Evolutionary conservation across 2,888 invertebrate species (phyloP), one percentile per base, ranked within the genome.

Genomic region (Lithodes maja): DNA sequence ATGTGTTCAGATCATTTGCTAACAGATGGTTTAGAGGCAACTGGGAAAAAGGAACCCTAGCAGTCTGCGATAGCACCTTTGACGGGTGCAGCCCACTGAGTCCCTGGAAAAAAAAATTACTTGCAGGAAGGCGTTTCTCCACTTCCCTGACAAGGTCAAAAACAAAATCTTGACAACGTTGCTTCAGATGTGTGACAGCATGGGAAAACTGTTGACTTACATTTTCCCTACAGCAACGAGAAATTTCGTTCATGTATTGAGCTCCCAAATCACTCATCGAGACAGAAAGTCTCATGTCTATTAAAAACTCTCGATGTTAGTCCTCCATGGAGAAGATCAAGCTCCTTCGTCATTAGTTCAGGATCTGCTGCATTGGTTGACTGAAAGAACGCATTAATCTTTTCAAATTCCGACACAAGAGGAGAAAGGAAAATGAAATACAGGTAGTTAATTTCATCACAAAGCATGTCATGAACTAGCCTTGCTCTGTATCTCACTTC

Each of bases 251-350:
- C 17, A 54, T 33, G 17, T 54, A 54, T 54, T 55, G 55, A n/a
- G 81, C 81, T n/a, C 81, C 81, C 12, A 81, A 81, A 33, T 53
- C 81, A 53, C n/a, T 81, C 81, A 81, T 55, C 54, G 55, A 81
- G 53, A 81, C 17, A 33, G 3, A n/a, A 61, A 81, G 55, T 54
- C 54, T 61, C 54, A 54, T 9, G 49, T n/a, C 53, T n/a, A 50
- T 49, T 50, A n/a, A 79, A 79, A 79, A 79, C n/a, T 49, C 33
- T 79, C 49, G 79, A 52, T n/a, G n/a, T 79, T 50, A 79, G 79
- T 3, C 3, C 79, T 79, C 50, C 49, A 52, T n/a, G 49, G n/a
- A 49, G 33, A 79, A 79, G 7, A 17, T 81, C 81, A 12, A 53
- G 55, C 15, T 81, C 55, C 55, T 33, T 81, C 15, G 53, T 5